These are phyloP conservation scores for Plecturocebus donacophilus DNA, from an alignment of 2,113 vertebrate species.

Conservation along the genomic window DNA sequence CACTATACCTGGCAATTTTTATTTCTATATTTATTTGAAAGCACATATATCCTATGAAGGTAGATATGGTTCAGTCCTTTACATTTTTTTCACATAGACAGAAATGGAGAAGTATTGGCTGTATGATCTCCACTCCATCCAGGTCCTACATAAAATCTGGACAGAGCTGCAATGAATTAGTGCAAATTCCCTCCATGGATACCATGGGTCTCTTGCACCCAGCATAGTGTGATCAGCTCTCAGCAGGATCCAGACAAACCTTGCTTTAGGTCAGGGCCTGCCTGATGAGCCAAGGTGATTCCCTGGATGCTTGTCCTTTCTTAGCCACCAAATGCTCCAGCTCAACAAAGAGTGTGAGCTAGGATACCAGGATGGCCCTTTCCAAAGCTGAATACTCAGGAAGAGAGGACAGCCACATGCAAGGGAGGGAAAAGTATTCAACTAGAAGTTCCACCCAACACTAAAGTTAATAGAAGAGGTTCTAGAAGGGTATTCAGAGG, in stretches of 20 bases:
- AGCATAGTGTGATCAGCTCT: not conserved
- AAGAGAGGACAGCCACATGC: not conserved
- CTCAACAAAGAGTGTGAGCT: not conserved
- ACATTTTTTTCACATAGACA: slow-evolving; percentile 15
- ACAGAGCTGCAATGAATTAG: not conserved
- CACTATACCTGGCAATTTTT: not conserved
- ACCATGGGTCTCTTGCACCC: fast-evolving
- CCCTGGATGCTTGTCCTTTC: not conserved
- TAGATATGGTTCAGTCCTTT: not conserved
- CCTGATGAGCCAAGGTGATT: not conserved
- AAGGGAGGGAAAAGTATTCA: not conserved
- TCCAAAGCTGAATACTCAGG: not conserved
- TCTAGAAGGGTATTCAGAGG: not conserved
- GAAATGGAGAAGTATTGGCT: not conserved
- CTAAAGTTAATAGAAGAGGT: not conserved
- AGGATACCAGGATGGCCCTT: not conserved
- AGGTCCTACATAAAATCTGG: not conserved
- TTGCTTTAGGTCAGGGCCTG: not conserved
- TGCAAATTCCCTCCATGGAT: no score
- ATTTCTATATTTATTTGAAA: slow-evolving; percentile 37
- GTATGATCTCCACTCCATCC: not conserved
- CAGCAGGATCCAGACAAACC: not conserved
- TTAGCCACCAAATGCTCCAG: not conserved
- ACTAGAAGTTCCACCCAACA: not conserved
- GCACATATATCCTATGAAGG: not conserved